Conservation (phyloP, 2,113 vertebrate species). For the Smithornis capensis region DNA sequence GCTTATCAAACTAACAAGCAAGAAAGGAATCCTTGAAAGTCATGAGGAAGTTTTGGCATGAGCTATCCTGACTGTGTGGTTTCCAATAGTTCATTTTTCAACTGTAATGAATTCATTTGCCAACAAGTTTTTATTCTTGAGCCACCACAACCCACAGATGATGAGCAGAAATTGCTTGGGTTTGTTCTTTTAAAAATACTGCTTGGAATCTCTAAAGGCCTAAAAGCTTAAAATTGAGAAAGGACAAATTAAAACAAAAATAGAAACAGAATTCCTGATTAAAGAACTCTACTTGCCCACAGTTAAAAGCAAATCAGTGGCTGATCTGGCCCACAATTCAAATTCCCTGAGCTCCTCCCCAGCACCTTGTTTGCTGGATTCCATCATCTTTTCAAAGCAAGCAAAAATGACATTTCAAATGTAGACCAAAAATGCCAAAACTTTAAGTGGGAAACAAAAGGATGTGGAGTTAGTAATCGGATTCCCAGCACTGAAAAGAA, state of each 20-base stretch:
- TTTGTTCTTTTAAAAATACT: not conserved
- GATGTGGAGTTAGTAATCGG: not conserved
- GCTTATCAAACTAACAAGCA: not conserved
- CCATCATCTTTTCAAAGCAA: not conserved
- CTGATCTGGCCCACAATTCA: not conserved
- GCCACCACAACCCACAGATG: not conserved
- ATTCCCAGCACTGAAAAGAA: not conserved
- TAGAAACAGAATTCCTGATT: not conserved
- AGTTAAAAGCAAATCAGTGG: not conserved
- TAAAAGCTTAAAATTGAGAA: not conserved
- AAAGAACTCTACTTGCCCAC: not conserved
- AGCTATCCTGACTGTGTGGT: not conserved
- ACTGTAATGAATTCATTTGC: not conserved
- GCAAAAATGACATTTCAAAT: not conserved
- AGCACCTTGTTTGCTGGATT: not conserved
- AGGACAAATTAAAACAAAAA: not conserved
- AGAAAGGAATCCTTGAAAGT: not conserved
- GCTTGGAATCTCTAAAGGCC: not conserved
- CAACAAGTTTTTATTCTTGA: not conserved
- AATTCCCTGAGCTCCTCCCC: not conserved
- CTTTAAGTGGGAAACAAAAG: not conserved
- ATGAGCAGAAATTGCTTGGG: not conserved
- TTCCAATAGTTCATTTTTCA: not conserved
- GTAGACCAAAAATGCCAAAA: not conserved
- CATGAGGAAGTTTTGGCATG: not conserved